Base-by-base conservation (phyloP, 1,140 invertebrate species). In the Dendrolimus punctatus region DNA sequence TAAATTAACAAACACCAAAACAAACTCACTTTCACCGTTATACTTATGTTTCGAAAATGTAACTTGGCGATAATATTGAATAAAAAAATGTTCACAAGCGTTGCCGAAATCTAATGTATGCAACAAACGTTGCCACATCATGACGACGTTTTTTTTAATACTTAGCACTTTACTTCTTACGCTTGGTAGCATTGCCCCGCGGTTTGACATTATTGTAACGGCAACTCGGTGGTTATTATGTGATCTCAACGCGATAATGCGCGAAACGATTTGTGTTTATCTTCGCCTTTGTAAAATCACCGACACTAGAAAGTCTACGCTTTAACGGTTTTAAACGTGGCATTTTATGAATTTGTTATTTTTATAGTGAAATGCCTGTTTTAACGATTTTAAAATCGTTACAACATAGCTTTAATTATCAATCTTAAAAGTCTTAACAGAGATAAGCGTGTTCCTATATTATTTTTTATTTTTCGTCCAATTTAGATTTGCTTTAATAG, bases 191-290 rank as follows among this genome's bases (percentile, higher is more conserved):
- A 44, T 37, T 9, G 52, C 8, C 39, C 10, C 39, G 23, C 7
- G 6, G 44, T 39, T 39, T 49, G 44, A 51, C 48, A 42, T 37
- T 23, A 48, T 38, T 47, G 5, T 60, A 60, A 60, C 58, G 53
- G 53, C 49, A 49, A 40, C 3, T 23, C 23, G 23, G 23, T 8
- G 40, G 47, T 46, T 53, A 51, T 52, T 59, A 47, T 49, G 39
- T 49, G 53, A 60, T 60, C 52, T 52, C 50, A 8, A 39, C 6
- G 50, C 50, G 58, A 56, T 59, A 54, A 53, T 54, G 39, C 40
- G 49, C 49, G 8, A 50, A 50, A 40, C 36, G 49, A 55, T 59
- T 55, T 49, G 49, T 48, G 57, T 55, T 54, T 51, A 58, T 53
- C 57, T 45, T 44, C 8, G n/a, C 44, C 36, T 43, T 41, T 8